Conservation (phyloP, 2,113 vertebrate genomes). For the Riparia riparia region DNA sequence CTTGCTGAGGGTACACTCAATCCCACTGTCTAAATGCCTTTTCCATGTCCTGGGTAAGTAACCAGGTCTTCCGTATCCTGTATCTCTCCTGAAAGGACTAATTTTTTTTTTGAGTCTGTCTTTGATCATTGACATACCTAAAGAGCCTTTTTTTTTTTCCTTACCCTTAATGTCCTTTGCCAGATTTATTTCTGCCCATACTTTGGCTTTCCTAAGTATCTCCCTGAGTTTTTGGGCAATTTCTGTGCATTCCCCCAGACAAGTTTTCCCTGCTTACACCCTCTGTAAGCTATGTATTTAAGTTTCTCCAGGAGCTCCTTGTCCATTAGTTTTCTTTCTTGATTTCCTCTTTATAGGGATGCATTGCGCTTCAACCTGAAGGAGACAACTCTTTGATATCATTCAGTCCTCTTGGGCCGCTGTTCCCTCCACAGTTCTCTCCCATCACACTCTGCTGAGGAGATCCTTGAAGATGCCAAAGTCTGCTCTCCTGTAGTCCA, state of each 20-base stretch:
- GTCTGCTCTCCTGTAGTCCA: neutral
- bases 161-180: neutral
- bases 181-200: neutral
- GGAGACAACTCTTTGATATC: neutral
- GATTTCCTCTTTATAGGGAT: neutral
- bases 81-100: neutral
- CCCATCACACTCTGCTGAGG: too few relatives aligned
- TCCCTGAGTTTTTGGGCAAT: neutral
- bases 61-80: neutral
- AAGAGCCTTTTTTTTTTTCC: neutral
- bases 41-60: neutral
- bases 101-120: neutral
- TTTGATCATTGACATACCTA: neutral
- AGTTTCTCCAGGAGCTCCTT: neutral
- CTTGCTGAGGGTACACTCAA: neutral
- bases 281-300: neutral
- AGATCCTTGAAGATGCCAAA: neutral
- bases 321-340: neutral
- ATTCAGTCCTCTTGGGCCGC: fast-evolving
- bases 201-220: neutral
- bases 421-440: neutral
- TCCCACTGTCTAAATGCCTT: neutral
- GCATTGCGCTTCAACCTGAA: neutral
- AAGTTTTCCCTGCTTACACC: neutral
- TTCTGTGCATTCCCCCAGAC: neutral